phyloP scores from a whole-genome alignment of 2,113 vertebrate genomes.

The Nothobranchius furzeri region DNA sequence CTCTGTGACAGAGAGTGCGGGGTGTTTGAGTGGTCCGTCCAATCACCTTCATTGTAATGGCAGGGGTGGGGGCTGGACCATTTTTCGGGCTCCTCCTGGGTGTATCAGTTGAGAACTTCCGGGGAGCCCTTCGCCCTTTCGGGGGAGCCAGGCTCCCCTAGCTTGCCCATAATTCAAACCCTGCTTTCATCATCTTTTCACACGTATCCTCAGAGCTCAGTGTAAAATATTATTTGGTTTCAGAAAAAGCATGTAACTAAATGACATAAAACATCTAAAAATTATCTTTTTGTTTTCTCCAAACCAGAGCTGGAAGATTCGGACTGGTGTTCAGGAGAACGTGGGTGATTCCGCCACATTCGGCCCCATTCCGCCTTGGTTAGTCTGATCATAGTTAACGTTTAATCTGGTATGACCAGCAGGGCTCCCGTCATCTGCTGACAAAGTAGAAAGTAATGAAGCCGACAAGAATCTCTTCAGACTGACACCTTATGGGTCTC shows the following conservation, averaged over 20 bases:
- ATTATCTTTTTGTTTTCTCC: slow-evolving; percentile 20
- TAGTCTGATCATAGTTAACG: slow-evolving; percentile 10
- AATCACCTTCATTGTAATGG: no score
- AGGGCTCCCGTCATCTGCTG: slow-evolving; percentile 53
- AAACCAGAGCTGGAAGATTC: slow-evolving; percentile 62
- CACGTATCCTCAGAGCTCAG: no score
- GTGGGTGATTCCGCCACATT: slow-evolving; percentile 57
- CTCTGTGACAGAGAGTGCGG: no score
- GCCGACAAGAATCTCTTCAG: slow-evolving; percentile 68
- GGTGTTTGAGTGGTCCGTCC: no score
- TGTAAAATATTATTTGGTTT: no score
- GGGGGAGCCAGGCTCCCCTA: no score
- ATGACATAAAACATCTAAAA: slow-evolving; percentile 1
- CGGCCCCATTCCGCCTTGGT: background rate
- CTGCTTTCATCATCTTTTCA: no score
- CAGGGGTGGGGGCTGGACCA: no score
- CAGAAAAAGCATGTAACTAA: slow-evolving; percentile 27
- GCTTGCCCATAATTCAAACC: no score
- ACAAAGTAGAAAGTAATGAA: slow-evolving; percentile 38
- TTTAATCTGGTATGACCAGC: slow-evolving; percentile 18
- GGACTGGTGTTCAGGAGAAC: slow-evolving; percentile 52
- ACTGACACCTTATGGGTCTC: slow-evolving; percentile 74
- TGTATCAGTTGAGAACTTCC: no score
- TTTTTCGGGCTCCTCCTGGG: no score
- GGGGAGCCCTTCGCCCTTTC: no score